Percentiles rank a stretch among this genome's conserved stretches.
Evolutionary conservation across 2,797 vertebrate genomes (phyloP).

Genomic region (Sebastolobus alascanus): DNA sequence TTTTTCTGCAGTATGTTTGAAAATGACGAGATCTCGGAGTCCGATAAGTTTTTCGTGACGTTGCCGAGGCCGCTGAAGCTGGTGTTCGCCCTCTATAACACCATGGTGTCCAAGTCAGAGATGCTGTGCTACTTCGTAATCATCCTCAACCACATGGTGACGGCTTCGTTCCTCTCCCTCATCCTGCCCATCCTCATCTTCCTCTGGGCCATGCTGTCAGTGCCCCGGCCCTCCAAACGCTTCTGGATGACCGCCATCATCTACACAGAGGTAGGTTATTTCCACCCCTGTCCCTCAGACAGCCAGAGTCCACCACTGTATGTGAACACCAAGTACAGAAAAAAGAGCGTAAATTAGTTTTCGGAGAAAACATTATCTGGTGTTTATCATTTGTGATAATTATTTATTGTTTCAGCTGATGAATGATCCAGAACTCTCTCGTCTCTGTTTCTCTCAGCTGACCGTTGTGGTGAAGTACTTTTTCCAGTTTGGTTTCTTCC

Average conservation of each 20-base stretch:
- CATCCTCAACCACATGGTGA: constrained; percentile 85
- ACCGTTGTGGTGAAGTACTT: constrained; percentile 89
- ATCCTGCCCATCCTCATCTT: constrained; percentile 86
- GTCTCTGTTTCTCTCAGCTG: constrained; percentile 75
- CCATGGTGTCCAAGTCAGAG: constrained; percentile 83
- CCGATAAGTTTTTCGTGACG: constrained; percentile 75
- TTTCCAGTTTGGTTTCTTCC: constrained; percentile 89
- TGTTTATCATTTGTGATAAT: neutral
- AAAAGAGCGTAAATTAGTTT: neutral
- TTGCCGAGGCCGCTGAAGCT: constrained; percentile 79
- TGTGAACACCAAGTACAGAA: neutral
- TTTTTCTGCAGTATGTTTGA: constrained; percentile 75
- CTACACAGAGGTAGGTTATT: constrained; percentile 85
- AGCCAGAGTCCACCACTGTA: neutral
- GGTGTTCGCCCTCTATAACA: constrained; percentile 81
- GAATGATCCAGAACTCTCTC: neutral
- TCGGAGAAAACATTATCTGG: neutral
- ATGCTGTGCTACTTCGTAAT: constrained; percentile 86
- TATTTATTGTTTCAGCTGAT: neutral
- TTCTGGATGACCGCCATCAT: constrained; percentile 88
- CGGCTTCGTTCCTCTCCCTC: constrained; percentile 80
- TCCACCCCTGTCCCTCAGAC: too few relatives aligned
- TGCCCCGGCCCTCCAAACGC: constrained; percentile 85
- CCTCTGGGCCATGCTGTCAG: constrained; percentile 85
- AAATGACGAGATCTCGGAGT: constrained; percentile 79